Percentiles rank a stretch among this genome's conserved stretches.
Evolutionary conservation across 2,113 vertebrate species (phyloP).

Genomic region (Amphilophus citrinellus): DNA sequence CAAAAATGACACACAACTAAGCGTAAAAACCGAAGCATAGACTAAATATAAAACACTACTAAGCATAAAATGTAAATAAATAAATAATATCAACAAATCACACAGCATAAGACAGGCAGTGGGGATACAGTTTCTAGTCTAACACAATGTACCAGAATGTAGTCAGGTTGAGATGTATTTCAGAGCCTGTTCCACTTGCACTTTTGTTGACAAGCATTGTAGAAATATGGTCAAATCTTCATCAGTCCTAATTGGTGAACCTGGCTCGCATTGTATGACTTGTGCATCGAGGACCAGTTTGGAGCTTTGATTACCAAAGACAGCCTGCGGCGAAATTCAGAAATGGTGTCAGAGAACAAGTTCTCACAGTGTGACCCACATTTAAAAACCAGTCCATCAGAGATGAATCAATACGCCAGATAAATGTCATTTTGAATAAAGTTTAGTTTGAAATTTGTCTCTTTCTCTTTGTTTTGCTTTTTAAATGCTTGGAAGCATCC

Average conservation of each 20-base stretch:
- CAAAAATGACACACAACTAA: too few species aligned
- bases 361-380: slow-evolving; percentile 5
- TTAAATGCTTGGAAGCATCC: not conserved
- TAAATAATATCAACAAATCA: too few species aligned
- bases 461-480: not conserved
- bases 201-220: not conserved
- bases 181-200: not conserved
- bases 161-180: not conserved
- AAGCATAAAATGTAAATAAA: too few species aligned
- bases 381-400: not conserved
- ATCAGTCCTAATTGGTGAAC: not conserved
- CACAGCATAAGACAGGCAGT: too few species aligned
- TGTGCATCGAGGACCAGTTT: not conserved
- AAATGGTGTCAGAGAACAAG: not conserved
- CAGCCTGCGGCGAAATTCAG: not conserved
- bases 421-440: not conserved
- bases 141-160: too few species aligned
- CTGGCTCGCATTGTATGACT: not conserved
- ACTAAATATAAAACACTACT: too few species aligned
- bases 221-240: not conserved
- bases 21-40: too few species aligned
- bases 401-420: not conserved
- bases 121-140: too few species aligned
- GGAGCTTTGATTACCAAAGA: not conserved
- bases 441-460: not conserved